Percentiles rank a stretch among this genome's conserved stretches.
These are phyloP conservation scores for Myotis davidii DNA, from an alignment of 2,113 vertebrate species.

Conservation along the genomic window DNA sequence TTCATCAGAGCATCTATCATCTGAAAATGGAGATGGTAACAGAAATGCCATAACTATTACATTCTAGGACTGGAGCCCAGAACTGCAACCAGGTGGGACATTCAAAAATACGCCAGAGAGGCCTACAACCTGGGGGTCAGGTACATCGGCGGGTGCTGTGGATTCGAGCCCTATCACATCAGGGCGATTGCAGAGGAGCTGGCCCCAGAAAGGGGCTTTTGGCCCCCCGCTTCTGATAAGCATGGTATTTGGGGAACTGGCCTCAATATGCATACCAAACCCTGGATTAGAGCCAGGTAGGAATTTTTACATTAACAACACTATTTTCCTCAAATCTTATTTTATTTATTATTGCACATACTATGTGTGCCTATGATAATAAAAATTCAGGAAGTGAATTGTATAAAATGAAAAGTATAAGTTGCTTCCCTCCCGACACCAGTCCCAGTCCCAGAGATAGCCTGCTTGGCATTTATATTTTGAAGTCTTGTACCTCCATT, in stretches of 20 bases:
- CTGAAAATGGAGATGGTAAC: slow-evolving; percentile 87
- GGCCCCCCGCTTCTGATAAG: slow-evolving; percentile 92
- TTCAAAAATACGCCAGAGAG: slow-evolving; percentile 94
- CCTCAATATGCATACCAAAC: slow-evolving; percentile 95
- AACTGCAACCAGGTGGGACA: slow-evolving; percentile 94
- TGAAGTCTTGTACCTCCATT: not conserved
- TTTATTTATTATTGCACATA: not conserved
- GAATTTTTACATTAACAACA: slow-evolving; percentile 34
- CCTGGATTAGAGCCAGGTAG: slow-evolving; percentile 96
- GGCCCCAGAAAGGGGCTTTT: slow-evolving; percentile 89
- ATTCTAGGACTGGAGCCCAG: slow-evolving; percentile 83
- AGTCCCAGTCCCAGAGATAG: not conserved
- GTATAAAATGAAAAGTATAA: not conserved
- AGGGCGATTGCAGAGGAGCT: slow-evolving; percentile 94
- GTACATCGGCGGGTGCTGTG: slow-evolving; percentile 95
- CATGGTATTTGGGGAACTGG: slow-evolving; percentile 92
- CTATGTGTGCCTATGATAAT: not conserved
- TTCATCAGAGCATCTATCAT: slow-evolving; percentile 80
- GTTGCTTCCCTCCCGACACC: not conserved
- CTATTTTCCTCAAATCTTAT: not conserved
- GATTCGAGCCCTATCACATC: slow-evolving; percentile 95
- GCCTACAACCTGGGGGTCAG: slow-evolving; percentile 92
- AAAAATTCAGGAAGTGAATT: not conserved
- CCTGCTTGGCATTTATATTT: not conserved
- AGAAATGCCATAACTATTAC: not conserved